Percentiles rank a stretch among this genome's conserved stretches.
phyloP scores from a whole-genome alignment of 2,797 vertebrate species.

The Delichon dasypus region DNA sequence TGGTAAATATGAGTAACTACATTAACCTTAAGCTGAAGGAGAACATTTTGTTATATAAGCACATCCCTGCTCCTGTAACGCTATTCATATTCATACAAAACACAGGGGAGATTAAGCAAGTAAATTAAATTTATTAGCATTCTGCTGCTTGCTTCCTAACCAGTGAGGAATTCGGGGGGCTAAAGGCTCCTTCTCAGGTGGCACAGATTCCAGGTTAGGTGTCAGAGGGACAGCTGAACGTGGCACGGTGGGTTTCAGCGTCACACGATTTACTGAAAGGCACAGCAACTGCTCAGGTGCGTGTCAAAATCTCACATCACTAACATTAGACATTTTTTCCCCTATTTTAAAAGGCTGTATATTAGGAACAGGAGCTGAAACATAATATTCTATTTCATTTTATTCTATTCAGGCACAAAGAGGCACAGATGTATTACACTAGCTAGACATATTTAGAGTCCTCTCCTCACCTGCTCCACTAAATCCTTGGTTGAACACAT shows the following conservation, averaged over 20 bases:
- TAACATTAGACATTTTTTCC: background rate
- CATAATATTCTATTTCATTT: background rate
- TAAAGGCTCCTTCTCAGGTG: background rate
- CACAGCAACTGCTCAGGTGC: background rate
- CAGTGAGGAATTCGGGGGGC: background rate
- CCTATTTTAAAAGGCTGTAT: background rate
- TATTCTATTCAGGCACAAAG: background rate
- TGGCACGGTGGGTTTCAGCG: background rate
- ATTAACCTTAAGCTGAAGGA: conserved; percentile 41
- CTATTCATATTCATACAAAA: conserved; percentile 40
- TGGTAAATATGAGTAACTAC: background rate
- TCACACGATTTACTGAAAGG: background rate
- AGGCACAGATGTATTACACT: background rate
- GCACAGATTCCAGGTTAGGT: background rate
- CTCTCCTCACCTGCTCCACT: background rate
- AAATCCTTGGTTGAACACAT: background rate
- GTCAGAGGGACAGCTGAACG: background rate
- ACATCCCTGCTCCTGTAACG: background rate
- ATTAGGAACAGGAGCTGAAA: background rate
- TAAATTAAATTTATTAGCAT: conserved; percentile 41
- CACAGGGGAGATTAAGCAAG: conserved; percentile 21
- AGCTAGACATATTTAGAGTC: background rate
- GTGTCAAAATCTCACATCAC: background rate
- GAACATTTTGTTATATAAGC: conserved; percentile 43
- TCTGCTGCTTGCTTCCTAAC: conserved; percentile 19